Evolutionary conservation across 2,113 vertebrate genomes (phyloP).

Genomic region (Apteryx mantelli): DNA sequence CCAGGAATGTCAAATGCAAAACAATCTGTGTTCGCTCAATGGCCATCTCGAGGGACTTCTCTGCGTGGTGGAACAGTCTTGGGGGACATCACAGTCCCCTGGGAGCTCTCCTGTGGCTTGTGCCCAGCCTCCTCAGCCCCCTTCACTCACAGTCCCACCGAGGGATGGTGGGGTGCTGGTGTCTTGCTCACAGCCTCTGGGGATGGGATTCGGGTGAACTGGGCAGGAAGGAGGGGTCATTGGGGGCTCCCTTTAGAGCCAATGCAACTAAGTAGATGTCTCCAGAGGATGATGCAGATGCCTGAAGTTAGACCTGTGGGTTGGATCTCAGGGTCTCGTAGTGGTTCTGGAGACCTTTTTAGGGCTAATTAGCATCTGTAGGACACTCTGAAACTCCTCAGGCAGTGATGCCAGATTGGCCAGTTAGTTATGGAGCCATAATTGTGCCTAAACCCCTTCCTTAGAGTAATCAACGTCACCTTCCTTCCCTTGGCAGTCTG

Average conservation of each 20-base stretch:
- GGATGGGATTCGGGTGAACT: background rate
- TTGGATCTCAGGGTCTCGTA: background rate
- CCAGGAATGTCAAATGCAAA: background rate
- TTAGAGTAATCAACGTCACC: background rate
- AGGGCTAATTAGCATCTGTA: background rate
- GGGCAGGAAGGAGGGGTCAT: background rate
- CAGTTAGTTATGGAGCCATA: background rate
- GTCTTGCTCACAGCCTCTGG: background rate
- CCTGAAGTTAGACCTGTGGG: background rate
- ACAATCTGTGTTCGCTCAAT: background rate
- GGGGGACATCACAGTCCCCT: background rate
- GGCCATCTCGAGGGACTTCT: background rate
- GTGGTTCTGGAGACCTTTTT: background rate
- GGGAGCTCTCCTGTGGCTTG: background rate
- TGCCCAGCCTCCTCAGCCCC: background rate
- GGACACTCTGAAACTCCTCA: background rate
- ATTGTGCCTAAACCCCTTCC: background rate
- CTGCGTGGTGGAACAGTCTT: fast-evolving
- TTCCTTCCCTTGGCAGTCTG: background rate
- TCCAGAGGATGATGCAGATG: background rate
- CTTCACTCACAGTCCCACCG: background rate
- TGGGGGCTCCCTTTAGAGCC: background rate
- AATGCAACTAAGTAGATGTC: fast-evolving
- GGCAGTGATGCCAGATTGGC: background rate
- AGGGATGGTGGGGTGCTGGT: background rate